phyloP scores from a whole-genome alignment of 2,113 vertebrate species.

The Peromyscus maniculatus region DNA sequence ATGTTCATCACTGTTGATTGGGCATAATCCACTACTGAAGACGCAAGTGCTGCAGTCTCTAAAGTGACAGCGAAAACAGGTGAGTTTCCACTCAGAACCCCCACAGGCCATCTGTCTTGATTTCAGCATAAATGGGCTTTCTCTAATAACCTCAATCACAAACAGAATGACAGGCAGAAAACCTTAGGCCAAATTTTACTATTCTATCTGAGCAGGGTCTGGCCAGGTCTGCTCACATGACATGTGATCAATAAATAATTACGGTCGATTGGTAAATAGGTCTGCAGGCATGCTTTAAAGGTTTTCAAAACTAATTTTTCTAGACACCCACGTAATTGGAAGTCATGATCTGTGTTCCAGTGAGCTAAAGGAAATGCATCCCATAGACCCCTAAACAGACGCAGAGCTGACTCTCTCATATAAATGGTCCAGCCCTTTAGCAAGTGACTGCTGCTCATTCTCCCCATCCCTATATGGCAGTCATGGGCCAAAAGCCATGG shows the following conservation, averaged over 20 bases:
- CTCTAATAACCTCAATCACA: constrained; percentile 72
- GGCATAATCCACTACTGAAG: constrained; percentile 55
- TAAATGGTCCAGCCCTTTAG: not conserved
- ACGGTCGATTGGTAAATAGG: constrained; percentile 54
- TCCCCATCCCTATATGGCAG: not conserved
- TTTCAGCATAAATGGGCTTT: constrained; percentile 75
- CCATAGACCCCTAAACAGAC: not conserved
- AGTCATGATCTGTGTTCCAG: constrained; percentile 8
- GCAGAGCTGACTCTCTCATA: not conserved
- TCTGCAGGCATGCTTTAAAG: constrained; percentile 42
- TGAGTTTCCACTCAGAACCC: constrained; percentile 70
- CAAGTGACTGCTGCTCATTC: not conserved
- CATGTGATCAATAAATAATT: constrained; percentile 75
- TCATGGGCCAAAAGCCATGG: not conserved
- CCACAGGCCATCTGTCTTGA: constrained; percentile 73
- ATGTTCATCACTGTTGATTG: constrained; percentile 79
- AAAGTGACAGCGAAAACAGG: constrained; percentile 63
- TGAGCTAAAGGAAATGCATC: constrained; percentile 25
- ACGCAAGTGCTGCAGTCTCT: not conserved
- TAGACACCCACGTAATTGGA: constrained; percentile 20
- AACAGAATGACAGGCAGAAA: constrained; percentile 55
- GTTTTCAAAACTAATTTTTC: constrained; percentile 73
- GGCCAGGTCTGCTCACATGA: not conserved
- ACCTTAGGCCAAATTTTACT: constrained; percentile 48
- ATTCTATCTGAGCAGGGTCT: constrained; percentile 22